Evolutionary conservation across 1,140 invertebrate genomes (phyloP), one percentile per base, ranked within the genome.

Genomic region (Halesus radiatus): DNA sequence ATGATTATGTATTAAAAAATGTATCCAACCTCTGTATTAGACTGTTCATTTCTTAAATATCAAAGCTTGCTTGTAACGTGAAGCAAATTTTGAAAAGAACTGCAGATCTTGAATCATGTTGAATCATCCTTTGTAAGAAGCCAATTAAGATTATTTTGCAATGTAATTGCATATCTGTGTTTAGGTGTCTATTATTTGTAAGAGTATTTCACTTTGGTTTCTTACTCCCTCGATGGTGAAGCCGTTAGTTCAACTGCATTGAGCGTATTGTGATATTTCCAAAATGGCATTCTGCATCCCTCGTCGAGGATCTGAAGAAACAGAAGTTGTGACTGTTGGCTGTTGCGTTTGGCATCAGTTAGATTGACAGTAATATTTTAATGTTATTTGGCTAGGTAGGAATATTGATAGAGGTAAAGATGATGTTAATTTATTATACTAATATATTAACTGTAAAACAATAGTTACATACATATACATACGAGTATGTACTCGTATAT

Each of bases 371-470:
- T 60, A 15, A 22, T 23, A 22, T 45, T 45, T 13, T 45, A 45
- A 45, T 45, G 37, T 45, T 60, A 60, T 60, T 60, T 60, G 56
- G 56, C 56, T 60, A 60, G 56, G 56, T 60, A 60, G 56, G 29
- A 32, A n/a, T 37, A 68, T 45, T 32, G 32, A 32, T 68, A 37
- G 58, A 68, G 23, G 23, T 68, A 68, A 37, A 18, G 29, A 60
- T 23, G 29, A 68, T 68, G 64, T 68, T 68, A 68, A 68, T n/a
- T n/a, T n/a, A n/a, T 68, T 68, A 68, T 68, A 68, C 13, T 68
- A 68, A 50, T 68, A 68, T 68, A 68, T 68, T 68, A 37, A 26
- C 64, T 60, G 56, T 60, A 60, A 60, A 22, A 60, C 56, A 60
- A 60, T 60, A 22, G 23, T 22, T 60, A 60, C 32, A 72, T n/a